Base-by-base conservation (phyloP, 2,888 invertebrate genomes). In the Erebia palarica region DNA sequence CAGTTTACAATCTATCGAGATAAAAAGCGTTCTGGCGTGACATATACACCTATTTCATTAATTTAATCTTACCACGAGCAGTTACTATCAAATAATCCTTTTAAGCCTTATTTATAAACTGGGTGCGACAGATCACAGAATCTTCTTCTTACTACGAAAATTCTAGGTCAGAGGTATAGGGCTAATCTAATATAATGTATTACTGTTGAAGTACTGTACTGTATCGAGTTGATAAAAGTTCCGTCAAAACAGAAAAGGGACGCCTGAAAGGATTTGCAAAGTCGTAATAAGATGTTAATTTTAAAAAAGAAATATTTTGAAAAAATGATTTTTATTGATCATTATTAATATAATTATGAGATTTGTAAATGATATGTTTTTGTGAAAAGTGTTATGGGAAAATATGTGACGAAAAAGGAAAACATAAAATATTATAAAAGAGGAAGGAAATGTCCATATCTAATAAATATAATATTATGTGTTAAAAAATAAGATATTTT, bases 381-480 rank as follows among this genome's bases (percentile, higher is more conserved):
- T 21, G 16, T 13, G 53, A 65, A 70, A 18, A 14, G 60, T 70
- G 69, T 58, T 69, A 69, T 60, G 55, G 44, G n/a, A 61, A 44
- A 55, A 61, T 55, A 65, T 65, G 44, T 36, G 36, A 55, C 59
- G 36, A 59, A 58, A 58, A 42, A 42, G 51, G 44, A 47, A 49
- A 16, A 51, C 18, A 61, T 4, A 51, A 53, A 59, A 65, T 66
- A 61, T 27, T 27, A 1, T 47, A 66, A 64, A 66, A 69, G 49
- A 65, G 16, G 72, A 69, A 75, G 61, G 68, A 72, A 73, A 74
- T 68, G 73, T 75, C 75, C 76, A 76, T 76, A 76, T 75, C 73
- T 75, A 67, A 60, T 68, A 73, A 49, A 65, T 70, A 27, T 27
- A 27, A 27, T 27, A 36, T 36, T 36, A 47, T 70, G 70, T 72